These are phyloP conservation scores for Stylophora pistillata DNA, from an alignment of 64 coral and sea anemone species.

Conservation along the genomic window DNA sequence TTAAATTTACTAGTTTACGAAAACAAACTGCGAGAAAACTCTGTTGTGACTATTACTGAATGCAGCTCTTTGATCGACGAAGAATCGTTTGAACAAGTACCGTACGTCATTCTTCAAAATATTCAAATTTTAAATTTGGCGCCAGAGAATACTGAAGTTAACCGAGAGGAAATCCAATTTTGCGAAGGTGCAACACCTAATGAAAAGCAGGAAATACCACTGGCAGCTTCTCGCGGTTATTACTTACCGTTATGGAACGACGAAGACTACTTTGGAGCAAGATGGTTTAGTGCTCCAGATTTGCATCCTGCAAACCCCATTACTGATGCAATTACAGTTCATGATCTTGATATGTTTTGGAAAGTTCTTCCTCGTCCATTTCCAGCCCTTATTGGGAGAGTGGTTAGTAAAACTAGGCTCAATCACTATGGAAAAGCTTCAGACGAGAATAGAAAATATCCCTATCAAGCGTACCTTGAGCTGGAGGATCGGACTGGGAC, in stretches of 20 bases:
- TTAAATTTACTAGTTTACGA: conserved; percentile 65
- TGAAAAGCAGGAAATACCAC: conserved; percentile 43
- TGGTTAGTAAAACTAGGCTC: conserved; percentile 69
- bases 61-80: conserved; percentile 51
- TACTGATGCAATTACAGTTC: conserved; percentile 36
- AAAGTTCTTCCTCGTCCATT: conserved; percentile 34
- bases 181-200: conserved; percentile 41
- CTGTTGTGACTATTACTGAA: conserved; percentile 49
- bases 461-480: conserved; percentile 47
- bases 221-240: conserved; percentile 56
- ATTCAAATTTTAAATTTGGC: conserved; percentile 61
- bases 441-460: conserved; percentile 57
- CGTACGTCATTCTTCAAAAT: conserved; percentile 43
- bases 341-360: conserved; percentile 62
- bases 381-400: conserved; percentile 62
- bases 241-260: conserved; percentile 76
- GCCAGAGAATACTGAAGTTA: neutral
- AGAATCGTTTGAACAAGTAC: conserved; percentile 23
- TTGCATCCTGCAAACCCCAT: conserved; percentile 28
- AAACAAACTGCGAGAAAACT: conserved; percentile 27
- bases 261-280: conserved; percentile 58
- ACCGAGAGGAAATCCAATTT: neutral
- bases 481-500: conserved; percentile 55
- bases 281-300: conserved; percentile 38
- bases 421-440: conserved; percentile 64